Conservation (phyloP, 1,140 invertebrate genomes). For the Saccostrea echinata region DNA sequence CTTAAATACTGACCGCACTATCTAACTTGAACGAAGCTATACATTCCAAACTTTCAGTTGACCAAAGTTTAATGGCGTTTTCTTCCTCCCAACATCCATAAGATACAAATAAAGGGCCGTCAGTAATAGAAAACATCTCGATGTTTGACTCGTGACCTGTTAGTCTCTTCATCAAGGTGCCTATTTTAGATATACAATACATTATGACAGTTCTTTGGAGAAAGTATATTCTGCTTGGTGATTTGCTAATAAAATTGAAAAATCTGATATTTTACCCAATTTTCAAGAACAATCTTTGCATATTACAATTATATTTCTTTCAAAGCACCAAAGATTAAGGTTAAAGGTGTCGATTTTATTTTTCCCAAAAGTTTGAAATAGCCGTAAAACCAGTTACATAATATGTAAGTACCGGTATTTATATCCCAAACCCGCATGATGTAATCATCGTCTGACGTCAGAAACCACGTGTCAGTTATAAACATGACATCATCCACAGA, state of each 20-base stretch:
- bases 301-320: too few species aligned
- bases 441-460: constrained; percentile 49
- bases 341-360: too few species aligned
- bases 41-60: constrained; percentile 43
- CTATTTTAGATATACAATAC: not conserved
- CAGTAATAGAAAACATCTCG: constrained; percentile 26
- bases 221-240: too few species aligned
- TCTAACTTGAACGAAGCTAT: constrained; percentile 50
- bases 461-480: constrained; percentile 6
- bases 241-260: too few species aligned
- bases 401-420: constrained; percentile 35
- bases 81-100: constrained; percentile 54
- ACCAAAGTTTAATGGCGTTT: constrained; percentile 46
- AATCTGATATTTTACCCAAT: too few species aligned
- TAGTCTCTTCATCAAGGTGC: constrained; percentile 26
- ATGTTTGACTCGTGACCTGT: constrained; percentile 43
- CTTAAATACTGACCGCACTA: constrained; percentile 36
- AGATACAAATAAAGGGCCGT: constrained; percentile 40
- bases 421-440: constrained; percentile 51
- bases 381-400: too few species aligned
- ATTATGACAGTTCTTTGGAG: too few species aligned
- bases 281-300: too few species aligned
- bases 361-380: too few species aligned
- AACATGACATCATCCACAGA: constrained; percentile 41
- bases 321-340: too few species aligned